A percentile compares a stretch with the other conserved stretches of the same genome.
These are phyloP conservation scores for Pogoniulus pusillus DNA, from an alignment of 2,797 vertebrate species.

Conservation along the genomic window DNA sequence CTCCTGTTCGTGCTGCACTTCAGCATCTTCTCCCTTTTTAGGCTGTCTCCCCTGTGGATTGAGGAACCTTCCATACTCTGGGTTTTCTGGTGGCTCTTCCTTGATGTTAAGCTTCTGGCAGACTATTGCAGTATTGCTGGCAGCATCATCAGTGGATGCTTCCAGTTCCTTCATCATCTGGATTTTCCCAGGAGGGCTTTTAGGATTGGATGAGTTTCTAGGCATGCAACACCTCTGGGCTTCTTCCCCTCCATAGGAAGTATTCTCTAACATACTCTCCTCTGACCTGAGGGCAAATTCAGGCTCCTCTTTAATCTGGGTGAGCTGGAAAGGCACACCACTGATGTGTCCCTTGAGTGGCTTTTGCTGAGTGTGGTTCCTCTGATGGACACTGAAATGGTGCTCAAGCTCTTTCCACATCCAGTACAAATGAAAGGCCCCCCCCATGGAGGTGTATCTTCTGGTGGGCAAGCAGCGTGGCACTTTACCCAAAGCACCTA, in stretches of 20 bases:
- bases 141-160: background rate
- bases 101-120: background rate
- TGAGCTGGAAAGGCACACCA: background rate
- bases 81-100: background rate
- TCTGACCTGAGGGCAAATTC: background rate
- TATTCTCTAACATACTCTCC: background rate
- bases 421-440: background rate
- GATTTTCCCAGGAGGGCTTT: background rate
- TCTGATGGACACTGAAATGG: background rate
- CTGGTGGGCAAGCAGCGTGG: constrained; percentile 8
- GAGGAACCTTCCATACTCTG: background rate
- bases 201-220: background rate
- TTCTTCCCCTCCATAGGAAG: background rate
- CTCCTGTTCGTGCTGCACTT: background rate
- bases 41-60: background rate
- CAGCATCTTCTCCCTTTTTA: background rate
- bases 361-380: constrained; percentile 1
- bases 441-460: background rate
- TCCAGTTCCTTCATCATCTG: background rate
- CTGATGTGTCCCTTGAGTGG: rapidly evolving
- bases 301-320: constrained; percentile 1
- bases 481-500: constrained; percentile 23
- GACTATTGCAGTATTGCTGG: background rate
- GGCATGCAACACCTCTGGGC: background rate
- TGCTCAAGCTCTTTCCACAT: constrained; percentile 43